phyloP scores from a whole-genome alignment of 2,797 vertebrate species.

The Eulemur rubriventer region DNA sequence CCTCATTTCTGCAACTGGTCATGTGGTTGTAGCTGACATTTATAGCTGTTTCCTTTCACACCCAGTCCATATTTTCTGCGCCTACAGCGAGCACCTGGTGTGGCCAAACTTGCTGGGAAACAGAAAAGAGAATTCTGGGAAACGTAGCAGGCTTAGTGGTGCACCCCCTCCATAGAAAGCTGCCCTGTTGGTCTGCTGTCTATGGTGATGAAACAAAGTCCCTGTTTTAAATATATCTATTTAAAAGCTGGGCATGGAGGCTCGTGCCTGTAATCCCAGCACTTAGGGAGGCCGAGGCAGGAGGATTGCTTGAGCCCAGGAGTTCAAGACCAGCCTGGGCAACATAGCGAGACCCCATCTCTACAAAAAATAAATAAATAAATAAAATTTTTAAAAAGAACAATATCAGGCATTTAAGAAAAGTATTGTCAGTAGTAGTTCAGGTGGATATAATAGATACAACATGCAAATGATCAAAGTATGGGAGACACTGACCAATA shows the following conservation, averaged over 20 bases:
- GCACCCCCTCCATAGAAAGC: not conserved
- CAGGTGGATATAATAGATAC: not conserved
- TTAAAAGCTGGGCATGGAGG: not conserved
- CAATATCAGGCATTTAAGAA: not conserved
- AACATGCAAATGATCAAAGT: not conserved
- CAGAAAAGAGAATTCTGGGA: not conserved
- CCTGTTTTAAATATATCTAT: not conserved
- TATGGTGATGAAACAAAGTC: not conserved
- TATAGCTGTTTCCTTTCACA: not conserved
- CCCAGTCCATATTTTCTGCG: not conserved
- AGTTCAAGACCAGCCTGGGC: not conserved
- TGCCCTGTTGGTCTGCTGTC: not conserved
- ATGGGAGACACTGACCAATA: not conserved
- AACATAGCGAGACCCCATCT: not conserved
- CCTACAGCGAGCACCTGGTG: not conserved
- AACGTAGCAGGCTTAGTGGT: not conserved
- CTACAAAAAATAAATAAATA: not conserved
- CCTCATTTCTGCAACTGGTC: no score
- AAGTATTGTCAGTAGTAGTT: not conserved
- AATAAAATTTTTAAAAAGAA: not conserved
- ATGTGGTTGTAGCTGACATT: not conserved
- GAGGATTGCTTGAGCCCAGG: not conserved
- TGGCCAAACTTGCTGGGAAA: not conserved
- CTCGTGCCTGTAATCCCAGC: not conserved
- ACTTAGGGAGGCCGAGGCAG: not conserved